phyloP scores from a whole-genome alignment of 2,113 vertebrate species.

The Leucopsar rothschildi region DNA sequence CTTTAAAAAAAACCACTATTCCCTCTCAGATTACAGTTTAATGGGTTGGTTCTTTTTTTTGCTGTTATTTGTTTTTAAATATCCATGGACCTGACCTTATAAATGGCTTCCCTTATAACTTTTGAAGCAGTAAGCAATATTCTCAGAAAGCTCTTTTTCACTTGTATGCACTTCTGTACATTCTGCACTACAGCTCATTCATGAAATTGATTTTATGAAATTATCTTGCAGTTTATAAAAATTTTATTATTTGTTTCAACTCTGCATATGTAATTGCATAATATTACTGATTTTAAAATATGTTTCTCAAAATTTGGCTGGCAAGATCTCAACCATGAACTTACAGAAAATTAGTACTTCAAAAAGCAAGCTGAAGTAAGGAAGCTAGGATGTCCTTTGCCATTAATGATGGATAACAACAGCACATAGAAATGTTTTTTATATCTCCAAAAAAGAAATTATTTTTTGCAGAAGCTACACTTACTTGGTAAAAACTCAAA shows the following conservation, averaged over 20 bases:
- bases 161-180: not conserved
- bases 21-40: not conserved
- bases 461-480: not conserved
- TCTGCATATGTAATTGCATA: not conserved
- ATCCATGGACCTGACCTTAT: not conserved
- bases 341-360: not conserved
- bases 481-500: not conserved
- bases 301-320: not conserved
- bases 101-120: not conserved
- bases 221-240: not conserved
- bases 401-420: not conserved
- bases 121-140: not conserved
- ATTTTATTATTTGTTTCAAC: not conserved
- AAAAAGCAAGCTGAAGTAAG: not conserved
- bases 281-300: not conserved
- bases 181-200: not conserved
- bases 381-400: not conserved
- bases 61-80: not conserved
- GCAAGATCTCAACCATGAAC: not conserved
- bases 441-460: not conserved
- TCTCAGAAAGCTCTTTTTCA: not conserved
- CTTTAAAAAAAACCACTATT: not conserved
- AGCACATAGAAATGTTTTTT: not conserved
- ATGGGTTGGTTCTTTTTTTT: not conserved
- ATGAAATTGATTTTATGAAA: not conserved